Base-by-base conservation (phyloP, 1,140 invertebrate genomes). In the Cardiocondyla obscurior region DNA sequence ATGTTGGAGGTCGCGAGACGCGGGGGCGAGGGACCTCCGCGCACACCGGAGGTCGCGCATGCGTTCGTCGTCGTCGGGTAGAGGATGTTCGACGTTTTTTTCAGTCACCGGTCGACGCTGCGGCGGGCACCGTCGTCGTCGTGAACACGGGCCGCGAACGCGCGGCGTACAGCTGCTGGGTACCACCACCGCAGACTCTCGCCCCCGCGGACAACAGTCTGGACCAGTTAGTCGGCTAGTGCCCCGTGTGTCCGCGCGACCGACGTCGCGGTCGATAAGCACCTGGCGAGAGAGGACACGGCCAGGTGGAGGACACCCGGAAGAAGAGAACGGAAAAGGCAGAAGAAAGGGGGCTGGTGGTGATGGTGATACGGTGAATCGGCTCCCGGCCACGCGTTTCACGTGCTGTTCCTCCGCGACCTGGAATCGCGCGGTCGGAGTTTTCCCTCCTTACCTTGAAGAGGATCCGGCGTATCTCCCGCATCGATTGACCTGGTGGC, bases 41-140 rank as follows among this genome's bases (percentile, higher is more conserved):
- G 81, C 30, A 70, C 46, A 76, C 57, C 57, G 72, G 74, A 79
- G 77, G 79, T 85, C 85, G 90, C 91, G 92, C 92, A 91, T 91
- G 91, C 91, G 92, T 91, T 65, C 36, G 58, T 62, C 62, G 22
- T 44, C 69, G 62, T 84, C 87, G 85, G 87, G 86, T 77, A 72
- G 77, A 88, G 81, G 87, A 89, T 83, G 91, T 92, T 93, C 92
- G 91, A 92, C 90, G 91, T 92, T 92, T 91, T 89, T 90, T 88
- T 92, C 93, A 93, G 92, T 94, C 85, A 92, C 91, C 92, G 92
- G 93, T 92, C 89, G 92, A 93, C 91, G 91, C 85, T 93, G 90
- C 90, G 91, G 90, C 91, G 90, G 89, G 91, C 90, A 89, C 85
- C 90, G 90, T 91, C 91, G 92, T 86, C 82, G 81, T 58, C 57